Conservation (phyloP, 2,797 vertebrate species). For the Macroramphosus scolopax region DNA sequence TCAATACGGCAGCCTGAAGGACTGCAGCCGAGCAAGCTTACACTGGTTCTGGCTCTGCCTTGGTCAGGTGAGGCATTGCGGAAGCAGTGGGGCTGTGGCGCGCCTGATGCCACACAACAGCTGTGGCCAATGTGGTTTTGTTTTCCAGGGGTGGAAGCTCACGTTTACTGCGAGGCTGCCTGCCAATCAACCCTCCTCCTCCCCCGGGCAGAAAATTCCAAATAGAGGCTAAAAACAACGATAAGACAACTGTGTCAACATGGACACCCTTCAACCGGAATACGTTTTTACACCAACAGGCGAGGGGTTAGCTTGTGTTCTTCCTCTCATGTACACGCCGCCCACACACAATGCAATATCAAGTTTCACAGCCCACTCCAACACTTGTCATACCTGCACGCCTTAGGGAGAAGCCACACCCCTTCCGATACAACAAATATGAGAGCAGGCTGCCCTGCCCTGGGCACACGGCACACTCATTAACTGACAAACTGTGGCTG, state of each 20-base stretch:
- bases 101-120: constrained; percentile 75
- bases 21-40: too few relatives aligned
- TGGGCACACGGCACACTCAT: constrained; percentile 59
- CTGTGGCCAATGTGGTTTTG: constrained; percentile 73
- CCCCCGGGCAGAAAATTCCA: constrained; percentile 74
- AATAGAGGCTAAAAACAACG: constrained; percentile 82
- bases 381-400: constrained; percentile 77
- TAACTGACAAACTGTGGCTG: constrained; percentile 61
- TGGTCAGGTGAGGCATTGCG: constrained; percentile 61
- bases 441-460: constrained; percentile 55
- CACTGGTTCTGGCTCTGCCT: constrained; percentile 15
- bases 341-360: constrained; percentile 59
- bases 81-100: constrained; percentile 59
- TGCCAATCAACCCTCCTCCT: constrained; percentile 46
- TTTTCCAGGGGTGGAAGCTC: constrained; percentile 71
- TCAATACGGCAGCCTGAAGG: too few relatives aligned
- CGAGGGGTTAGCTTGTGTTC: constrained; percentile 30
- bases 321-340: constrained; percentile 23
- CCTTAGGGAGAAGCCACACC: constrained; percentile 60
- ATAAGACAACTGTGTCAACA: constrained; percentile 87
- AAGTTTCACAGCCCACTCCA: constrained; percentile 56
- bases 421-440: constrained; percentile 49
- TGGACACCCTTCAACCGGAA: constrained; percentile 59
- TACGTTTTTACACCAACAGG: constrained; percentile 66
- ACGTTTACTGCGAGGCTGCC: constrained; percentile 71